A percentile compares a stretch with the other conserved stretches of the same genome.
Conservation (phyloP, 2,888 invertebrate species). For the Embidobia sp. region DNA sequence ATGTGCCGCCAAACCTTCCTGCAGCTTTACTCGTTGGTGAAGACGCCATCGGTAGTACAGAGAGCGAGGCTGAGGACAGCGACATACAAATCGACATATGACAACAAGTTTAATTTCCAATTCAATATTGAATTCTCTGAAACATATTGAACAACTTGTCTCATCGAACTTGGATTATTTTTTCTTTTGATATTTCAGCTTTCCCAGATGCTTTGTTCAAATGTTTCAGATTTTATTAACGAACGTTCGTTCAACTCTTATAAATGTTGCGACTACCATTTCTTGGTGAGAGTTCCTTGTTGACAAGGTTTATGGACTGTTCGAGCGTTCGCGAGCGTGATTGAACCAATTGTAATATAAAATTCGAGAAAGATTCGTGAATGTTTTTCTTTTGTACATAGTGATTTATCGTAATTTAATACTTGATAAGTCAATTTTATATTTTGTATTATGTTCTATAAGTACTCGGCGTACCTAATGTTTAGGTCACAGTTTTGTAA, state of each 20-base stretch:
- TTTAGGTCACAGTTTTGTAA: constrained; percentile 55
- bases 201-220: no score
- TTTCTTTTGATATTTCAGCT: no score
- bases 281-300: constrained; percentile 15
- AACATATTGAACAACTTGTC: not conserved
- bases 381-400: constrained; percentile 43
- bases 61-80: constrained; percentile 81
- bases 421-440: constrained; percentile 49
- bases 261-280: constrained; percentile 14
- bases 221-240: no score
- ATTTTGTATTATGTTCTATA: constrained; percentile 50
- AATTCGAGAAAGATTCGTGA: constrained; percentile 2
- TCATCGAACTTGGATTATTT: no score
- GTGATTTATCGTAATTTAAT: constrained; percentile 25
- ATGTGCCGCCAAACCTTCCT: constrained; percentile 80
- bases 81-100: constrained; percentile 82
- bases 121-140: constrained; percentile 1
- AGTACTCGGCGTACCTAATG: constrained; percentile 46
- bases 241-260: no score
- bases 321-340: not conserved
- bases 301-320: no score
- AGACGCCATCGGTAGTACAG: constrained; percentile 80
- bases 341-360: constrained; percentile 41
- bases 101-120: constrained; percentile 67
- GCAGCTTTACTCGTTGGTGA: constrained; percentile 81